A percentile compares a stretch with the other conserved stretches of the same genome.
Evolutionary conservation across 2,113 vertebrate species (phyloP).

Genomic region (Eudyptes chrysolophus): DNA sequence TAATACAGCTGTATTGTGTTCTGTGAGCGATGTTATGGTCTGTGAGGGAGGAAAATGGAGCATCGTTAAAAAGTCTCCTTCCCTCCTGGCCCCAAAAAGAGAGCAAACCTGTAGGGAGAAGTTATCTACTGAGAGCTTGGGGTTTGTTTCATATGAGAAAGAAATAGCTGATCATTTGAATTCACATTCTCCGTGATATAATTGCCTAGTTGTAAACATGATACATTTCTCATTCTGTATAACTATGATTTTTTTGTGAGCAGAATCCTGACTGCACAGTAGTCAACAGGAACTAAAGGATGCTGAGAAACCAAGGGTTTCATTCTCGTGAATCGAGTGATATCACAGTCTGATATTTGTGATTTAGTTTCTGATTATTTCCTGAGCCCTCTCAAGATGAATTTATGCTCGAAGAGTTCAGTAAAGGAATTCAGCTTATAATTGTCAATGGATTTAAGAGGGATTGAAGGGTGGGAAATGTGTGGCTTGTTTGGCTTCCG

Average conservation of each 20-base stretch:
- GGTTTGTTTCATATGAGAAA: background rate
- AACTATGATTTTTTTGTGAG: background rate
- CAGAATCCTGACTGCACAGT: background rate
- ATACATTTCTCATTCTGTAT: background rate
- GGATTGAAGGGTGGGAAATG: background rate
- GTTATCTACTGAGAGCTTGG: background rate
- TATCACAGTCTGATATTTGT: background rate
- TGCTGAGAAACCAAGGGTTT: background rate
- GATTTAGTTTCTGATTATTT: background rate
- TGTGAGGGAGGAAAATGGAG: background rate
- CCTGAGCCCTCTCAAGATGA: background rate
- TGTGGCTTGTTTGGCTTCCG: background rate
- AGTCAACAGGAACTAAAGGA: background rate
- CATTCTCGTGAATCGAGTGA: background rate
- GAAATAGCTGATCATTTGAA: background rate
- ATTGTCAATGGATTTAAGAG: background rate
- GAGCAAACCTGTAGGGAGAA: background rate
- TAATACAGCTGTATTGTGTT: background rate
- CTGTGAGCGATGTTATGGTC: background rate
- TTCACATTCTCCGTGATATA: background rate
- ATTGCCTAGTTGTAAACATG: background rate
- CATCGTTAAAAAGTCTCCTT: background rate
- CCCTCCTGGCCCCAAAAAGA: background rate
- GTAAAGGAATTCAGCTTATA: background rate
- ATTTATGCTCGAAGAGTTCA: background rate